A percentile compares a stretch with the other conserved stretches of the same genome.
These are phyloP conservation scores for Protonibea diacanthus DNA, from an alignment of 2,797 vertebrate genomes.

Conservation along the genomic window DNA sequence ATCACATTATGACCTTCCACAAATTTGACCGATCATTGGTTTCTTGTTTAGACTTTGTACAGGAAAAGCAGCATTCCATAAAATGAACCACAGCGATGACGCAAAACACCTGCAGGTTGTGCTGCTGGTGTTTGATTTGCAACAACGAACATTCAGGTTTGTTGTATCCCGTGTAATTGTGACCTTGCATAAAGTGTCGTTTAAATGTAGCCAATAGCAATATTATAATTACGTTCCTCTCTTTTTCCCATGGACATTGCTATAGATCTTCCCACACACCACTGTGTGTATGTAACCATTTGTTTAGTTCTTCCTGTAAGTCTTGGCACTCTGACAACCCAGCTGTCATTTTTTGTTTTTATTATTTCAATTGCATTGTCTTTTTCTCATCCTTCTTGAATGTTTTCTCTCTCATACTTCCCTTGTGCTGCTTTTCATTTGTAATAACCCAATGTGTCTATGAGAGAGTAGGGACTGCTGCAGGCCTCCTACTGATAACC, in stretches of 20 bases:
- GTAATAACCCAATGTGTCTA: conserved; percentile 69
- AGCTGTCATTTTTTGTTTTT: not conserved
- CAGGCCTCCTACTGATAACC: conserved; percentile 76
- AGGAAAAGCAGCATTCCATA: not conserved
- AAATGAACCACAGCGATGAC: not conserved
- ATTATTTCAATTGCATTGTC: conserved; percentile 11
- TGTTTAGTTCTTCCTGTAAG: not conserved
- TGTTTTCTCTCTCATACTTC: conserved; percentile 10
- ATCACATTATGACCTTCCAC: too few species aligned
- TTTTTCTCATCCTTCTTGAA: conserved; percentile 29
- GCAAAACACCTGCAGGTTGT: not conserved
- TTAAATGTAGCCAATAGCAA: not conserved
- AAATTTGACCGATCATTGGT: not conserved
- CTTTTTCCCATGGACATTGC: not conserved
- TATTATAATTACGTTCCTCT: not conserved
- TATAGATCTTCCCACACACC: not conserved
- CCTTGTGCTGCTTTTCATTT: conserved; percentile 70
- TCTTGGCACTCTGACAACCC: not conserved
- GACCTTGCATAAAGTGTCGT: not conserved
- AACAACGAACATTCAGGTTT: not conserved
- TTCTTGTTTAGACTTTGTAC: too few species aligned
- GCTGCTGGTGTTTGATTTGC: not conserved
- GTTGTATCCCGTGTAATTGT: too few species aligned
- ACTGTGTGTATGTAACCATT: not conserved
- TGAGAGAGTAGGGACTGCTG: conserved; percentile 56